Conservation (phyloP, 2,888 invertebrate species). For the Acanthoscelides obtectus region DNA sequence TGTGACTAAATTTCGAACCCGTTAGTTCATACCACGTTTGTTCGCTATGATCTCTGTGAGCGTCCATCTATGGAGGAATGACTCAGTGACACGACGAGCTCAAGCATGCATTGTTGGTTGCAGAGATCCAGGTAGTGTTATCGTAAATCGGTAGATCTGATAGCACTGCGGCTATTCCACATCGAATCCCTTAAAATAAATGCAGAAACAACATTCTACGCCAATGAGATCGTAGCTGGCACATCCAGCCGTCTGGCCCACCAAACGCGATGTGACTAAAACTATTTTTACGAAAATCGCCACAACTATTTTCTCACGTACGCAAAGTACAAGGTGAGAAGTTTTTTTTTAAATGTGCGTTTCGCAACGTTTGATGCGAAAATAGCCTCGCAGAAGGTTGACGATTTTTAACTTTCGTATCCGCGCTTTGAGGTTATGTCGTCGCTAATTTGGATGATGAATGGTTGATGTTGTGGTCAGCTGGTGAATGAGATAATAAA, state of each 20-base stretch:
- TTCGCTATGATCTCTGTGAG: too few species aligned
- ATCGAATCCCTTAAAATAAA: too few species aligned
- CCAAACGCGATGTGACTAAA: neutral
- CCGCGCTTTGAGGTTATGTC: neutral
- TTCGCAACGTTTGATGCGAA: neutral
- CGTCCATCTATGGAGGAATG: too few species aligned
- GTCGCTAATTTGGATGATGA: neutral
- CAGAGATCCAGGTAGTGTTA: too few species aligned
- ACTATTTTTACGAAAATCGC: neutral
- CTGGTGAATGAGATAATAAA: neutral
- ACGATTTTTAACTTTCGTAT: neutral
- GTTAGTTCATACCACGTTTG: too few species aligned
- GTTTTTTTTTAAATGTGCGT: neutral
- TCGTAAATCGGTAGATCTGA: too few species aligned
- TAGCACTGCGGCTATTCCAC: too few species aligned
- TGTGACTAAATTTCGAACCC: too few species aligned
- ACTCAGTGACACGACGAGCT: too few species aligned
- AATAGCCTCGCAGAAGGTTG: neutral
- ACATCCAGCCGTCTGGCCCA: neutral
- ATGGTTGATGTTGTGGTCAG: neutral
- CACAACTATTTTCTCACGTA: neutral
- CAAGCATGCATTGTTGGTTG: too few species aligned
- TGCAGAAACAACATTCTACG: too few species aligned
- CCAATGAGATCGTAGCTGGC: neutral
- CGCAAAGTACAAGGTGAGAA: neutral